A percentile compares a stretch with the other conserved stretches of the same genome.
Evolutionary conservation across 2,113 vertebrate species (phyloP).

Genomic region (Apteryx mantelli): DNA sequence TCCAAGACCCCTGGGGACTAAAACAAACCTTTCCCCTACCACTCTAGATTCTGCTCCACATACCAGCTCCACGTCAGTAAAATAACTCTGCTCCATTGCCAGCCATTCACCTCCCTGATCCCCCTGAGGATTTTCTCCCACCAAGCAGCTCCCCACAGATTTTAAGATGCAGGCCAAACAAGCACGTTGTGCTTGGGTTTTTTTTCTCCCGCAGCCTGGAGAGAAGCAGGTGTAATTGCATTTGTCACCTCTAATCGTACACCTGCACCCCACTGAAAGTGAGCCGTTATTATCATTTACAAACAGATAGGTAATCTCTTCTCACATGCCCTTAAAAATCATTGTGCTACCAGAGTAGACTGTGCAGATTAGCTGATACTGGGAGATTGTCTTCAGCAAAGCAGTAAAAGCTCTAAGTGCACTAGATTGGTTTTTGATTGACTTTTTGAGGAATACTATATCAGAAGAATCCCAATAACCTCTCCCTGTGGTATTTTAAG

Average conservation of each 20-base stretch:
- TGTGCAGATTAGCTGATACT: slow-evolving; percentile 58
- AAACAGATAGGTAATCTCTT: slow-evolving; percentile 65
- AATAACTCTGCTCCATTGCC: neutral
- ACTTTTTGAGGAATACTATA: slow-evolving; percentile 70
- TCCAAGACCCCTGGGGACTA: neutral
- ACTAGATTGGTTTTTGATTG: slow-evolving; percentile 76
- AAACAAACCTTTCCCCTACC: slow-evolving; percentile 43
- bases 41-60: neutral
- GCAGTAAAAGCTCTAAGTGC: slow-evolving; percentile 75
- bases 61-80: neutral
- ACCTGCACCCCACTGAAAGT: slow-evolving; percentile 31
- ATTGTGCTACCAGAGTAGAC: slow-evolving; percentile 36
- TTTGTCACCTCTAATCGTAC: slow-evolving; percentile 34
- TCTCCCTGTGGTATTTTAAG: slow-evolving; percentile 70
- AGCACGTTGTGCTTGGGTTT: neutral
- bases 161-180: neutral
- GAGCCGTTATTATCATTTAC: slow-evolving; percentile 64
- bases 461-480: slow-evolving; percentile 66
- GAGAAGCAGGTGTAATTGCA: slow-evolving; percentile 35
- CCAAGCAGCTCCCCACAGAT: neutral
- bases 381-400: slow-evolving; percentile 62
- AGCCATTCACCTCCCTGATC: neutral
- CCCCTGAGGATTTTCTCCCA: neutral
- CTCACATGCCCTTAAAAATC: slow-evolving; percentile 57
- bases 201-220: neutral